Evolutionary conservation across 2,113 vertebrate genomes (phyloP), one percentile per base, ranked within the genome.

Genomic region (Dendropsophus ebraccatus): DNA sequence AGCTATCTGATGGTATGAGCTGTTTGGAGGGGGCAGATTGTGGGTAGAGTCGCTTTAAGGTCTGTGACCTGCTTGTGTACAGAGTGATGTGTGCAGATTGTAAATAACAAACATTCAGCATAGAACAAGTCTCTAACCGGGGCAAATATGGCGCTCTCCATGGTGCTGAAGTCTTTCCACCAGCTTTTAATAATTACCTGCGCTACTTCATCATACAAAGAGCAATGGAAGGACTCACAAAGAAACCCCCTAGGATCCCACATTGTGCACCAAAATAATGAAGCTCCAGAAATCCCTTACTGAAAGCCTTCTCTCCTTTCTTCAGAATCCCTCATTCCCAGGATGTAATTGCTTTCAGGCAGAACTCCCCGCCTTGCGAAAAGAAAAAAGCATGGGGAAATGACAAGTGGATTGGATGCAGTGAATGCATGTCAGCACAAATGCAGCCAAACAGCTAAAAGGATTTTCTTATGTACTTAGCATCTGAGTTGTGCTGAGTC

Each of bases 391-490:
- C 49, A 8, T 10, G 49, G n/a, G 8, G 32, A 83, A 37, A 58
- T 58, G 65, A 58, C 50, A 58, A 37, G 81, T n/a, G 17, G 65
- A 72, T 72, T 14, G 49, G 62, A 72, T 37, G 62, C 65, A 13
- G 49, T 14, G 54, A 6, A 25, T 47, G 82, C 30, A 52, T 82
- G 82, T 84, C 82, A 84, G 82, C 70, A 84, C 82, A 47, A 74
- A 75, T 28, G 82, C 69, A 54, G 45, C 45, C n/a, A 47, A 35
- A 49, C 41, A 82, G 60, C 81, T 73, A 83, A 83, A 83, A 84
- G 82, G 70, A 84, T 84, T 84, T 84, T 25, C 41, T 83, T 50
- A 47, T 50, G 37, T 76, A 84, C 73, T 84, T 76, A 84, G 37
- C 23, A 23, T 60, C 70, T 17, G 8, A 23, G 35, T 74, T 83